A percentile compares a stretch with the other conserved stretches of the same genome.
Conservation (phyloP, 2,888 invertebrate genomes). For the Brenthis hecate region DNA sequence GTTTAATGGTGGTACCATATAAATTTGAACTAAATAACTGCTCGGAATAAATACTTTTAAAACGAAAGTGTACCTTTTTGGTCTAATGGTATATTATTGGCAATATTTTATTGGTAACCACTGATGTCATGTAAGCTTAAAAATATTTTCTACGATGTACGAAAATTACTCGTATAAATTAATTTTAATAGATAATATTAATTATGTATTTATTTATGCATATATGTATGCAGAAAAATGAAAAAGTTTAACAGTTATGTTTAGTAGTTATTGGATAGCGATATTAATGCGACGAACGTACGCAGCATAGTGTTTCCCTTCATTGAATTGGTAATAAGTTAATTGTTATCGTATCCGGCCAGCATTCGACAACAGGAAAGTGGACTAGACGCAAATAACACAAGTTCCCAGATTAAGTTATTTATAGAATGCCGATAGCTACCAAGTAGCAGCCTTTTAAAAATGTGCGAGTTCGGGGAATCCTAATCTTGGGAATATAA, state of each 20-base stretch:
- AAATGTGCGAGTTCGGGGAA: conserved; percentile 13
- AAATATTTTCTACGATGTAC: not conserved
- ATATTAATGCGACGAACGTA: conserved; percentile 49
- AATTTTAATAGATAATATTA: no score
- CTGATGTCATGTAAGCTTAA: not conserved
- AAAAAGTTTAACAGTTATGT: conserved; percentile 9
- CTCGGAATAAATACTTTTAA: no score
- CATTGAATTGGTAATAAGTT: conserved; percentile 74
- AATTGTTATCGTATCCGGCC: conserved; percentile 59
- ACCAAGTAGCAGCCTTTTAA: conserved; percentile 6
- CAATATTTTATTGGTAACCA: no score
- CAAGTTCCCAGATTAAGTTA: conserved; percentile 19
- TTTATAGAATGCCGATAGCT: conserved; percentile 13
- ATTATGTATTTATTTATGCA: no score
- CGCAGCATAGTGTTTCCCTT: conserved; percentile 58
- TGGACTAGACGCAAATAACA: conserved; percentile 22
- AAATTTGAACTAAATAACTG: no score
- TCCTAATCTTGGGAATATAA: conserved; percentile 9
- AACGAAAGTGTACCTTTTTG: no score
- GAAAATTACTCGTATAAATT: not conserved
- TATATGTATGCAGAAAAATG: not conserved
- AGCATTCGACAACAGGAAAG: conserved; percentile 36
- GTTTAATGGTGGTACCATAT: no score
- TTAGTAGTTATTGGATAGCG: conserved; percentile 25
- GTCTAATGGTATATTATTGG: no score